Conservation (phyloP, 1,140 invertebrate species). For the Cydia pomonella region DNA sequence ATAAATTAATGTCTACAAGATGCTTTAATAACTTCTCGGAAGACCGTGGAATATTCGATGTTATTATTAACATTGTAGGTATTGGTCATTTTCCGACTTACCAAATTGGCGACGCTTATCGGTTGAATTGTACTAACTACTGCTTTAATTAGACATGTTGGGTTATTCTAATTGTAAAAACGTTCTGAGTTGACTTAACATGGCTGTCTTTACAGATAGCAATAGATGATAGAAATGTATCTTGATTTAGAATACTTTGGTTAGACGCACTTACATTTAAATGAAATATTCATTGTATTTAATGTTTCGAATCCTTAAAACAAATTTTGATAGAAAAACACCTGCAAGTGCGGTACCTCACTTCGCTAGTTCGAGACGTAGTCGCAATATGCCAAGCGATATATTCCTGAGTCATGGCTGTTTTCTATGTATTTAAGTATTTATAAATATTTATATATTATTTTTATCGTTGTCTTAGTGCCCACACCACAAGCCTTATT, state of each 20-base stretch:
- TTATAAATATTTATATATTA: too few relatives aligned
- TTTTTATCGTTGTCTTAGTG: too few relatives aligned
- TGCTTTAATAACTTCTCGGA: neutral
- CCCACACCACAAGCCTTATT: too few relatives aligned
- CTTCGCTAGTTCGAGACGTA: neutral
- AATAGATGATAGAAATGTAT: too few relatives aligned
- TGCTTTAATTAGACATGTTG: neutral
- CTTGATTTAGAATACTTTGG: too few relatives aligned
- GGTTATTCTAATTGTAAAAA: neutral
- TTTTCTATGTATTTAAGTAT: too few relatives aligned
- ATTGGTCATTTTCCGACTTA: neutral
- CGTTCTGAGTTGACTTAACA: neutral
- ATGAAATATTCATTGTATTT: too few relatives aligned
- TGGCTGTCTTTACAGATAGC: neutral
- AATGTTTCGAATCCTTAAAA: too few relatives aligned
- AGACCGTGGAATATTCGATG: neutral
- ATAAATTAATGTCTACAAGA: conserved; percentile 1
- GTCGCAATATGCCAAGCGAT: neutral
- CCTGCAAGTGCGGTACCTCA: too few relatives aligned
- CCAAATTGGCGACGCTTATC: neutral
- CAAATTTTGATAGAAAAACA: too few relatives aligned
- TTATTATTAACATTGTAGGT: neutral
- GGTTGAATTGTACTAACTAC: neutral
- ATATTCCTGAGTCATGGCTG: too few relatives aligned
- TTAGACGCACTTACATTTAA: too few relatives aligned